Evolutionary conservation across 2,113 vertebrate species (phyloP).

Genomic region (Athene noctua): DNA sequence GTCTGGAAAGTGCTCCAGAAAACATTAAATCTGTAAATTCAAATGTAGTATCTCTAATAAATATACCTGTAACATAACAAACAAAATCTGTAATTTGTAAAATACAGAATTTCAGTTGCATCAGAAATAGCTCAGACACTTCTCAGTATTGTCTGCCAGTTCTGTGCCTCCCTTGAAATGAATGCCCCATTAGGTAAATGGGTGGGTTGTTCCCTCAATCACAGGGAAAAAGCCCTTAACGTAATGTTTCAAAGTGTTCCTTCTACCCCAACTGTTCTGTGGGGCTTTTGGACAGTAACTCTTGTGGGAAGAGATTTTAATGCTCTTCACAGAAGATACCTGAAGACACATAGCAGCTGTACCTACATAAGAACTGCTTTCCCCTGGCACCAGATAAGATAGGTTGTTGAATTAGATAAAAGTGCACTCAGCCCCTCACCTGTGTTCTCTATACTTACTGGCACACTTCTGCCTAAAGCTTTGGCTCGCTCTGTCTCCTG

Average conservation of each 20-base stretch:
- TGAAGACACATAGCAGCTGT: background rate
- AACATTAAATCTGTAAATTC: background rate
- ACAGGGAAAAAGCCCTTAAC: background rate
- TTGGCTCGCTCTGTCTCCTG: background rate
- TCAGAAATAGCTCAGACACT: background rate
- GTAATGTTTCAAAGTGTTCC: background rate
- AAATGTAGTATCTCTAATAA: background rate
- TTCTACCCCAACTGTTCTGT: background rate
- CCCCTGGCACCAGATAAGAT: conserved; percentile 16
- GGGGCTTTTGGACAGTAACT: background rate
- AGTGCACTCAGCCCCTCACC: background rate
- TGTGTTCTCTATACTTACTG: background rate
- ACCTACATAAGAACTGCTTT: background rate
- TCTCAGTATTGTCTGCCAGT: background rate
- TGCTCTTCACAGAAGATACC: background rate
- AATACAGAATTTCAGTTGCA: background rate
- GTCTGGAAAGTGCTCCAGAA: background rate
- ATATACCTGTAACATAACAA: background rate
- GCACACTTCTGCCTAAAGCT: background rate
- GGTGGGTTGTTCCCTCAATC: background rate
- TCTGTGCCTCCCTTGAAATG: background rate
- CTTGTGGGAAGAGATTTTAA: background rate
- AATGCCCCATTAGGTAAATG: background rate
- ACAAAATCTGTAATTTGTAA: background rate
- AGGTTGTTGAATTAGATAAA: background rate